A percentile compares a stretch with the other conserved stretches of the same genome.
Conservation (phyloP, 2,888 invertebrate species). For the Penaeus monodon region DNA sequence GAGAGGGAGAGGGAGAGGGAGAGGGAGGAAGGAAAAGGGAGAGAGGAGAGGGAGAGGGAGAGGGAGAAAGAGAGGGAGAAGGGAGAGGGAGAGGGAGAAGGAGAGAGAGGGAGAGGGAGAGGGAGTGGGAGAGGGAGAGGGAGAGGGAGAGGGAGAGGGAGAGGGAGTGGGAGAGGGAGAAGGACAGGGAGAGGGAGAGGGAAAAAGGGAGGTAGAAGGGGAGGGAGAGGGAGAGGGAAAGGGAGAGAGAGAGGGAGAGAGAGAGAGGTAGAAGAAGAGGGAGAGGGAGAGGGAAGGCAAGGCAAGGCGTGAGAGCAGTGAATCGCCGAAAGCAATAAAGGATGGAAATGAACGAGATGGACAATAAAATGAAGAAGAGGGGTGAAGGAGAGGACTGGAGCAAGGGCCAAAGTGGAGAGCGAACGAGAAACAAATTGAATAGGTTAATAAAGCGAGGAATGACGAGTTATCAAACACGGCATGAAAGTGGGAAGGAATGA, state of each 20-base stretch:
- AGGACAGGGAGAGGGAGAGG: neutral
- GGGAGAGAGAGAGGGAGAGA: neutral
- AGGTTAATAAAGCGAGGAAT: no score
- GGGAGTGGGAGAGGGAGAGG: neutral
- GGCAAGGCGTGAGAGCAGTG: no score
- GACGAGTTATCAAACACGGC: no score
- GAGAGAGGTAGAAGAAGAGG: neutral
- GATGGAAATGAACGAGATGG: no score
- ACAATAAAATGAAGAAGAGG: no score
- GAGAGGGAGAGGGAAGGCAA: neutral
- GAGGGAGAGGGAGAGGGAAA: no score
- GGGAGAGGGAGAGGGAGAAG: neutral
- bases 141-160: no score
- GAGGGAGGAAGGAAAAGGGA: neutral
- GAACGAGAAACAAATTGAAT: no score
- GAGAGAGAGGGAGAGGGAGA: neutral
- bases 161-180: neutral
- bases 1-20: neutral
- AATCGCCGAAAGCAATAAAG: no score
- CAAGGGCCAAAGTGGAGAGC: no score
- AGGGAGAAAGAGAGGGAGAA: neutral
- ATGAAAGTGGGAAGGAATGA: no score
- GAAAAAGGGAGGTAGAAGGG: neutral
- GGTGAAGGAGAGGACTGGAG: no score
- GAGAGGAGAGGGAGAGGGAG: neutral